Conservation (phyloP, 2,888 invertebrate genomes). For the Fragum sueziense region DNA sequence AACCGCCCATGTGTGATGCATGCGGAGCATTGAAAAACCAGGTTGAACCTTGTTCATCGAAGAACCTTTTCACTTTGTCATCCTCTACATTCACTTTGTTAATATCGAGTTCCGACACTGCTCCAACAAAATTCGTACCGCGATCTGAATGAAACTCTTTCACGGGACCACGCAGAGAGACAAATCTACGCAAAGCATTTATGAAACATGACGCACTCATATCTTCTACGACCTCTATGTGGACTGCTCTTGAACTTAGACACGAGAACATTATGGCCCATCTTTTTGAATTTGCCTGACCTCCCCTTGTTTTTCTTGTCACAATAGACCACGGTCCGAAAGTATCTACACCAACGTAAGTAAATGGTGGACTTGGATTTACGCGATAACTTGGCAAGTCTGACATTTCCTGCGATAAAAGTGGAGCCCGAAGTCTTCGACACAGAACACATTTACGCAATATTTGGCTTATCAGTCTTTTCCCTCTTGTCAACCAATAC, state of each 20-base stretch:
- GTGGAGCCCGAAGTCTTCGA: not conserved
- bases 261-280: not conserved
- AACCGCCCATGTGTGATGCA: not conserved
- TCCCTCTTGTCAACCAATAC: constrained; percentile 4
- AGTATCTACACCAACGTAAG: constrained; percentile 1
- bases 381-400: not conserved
- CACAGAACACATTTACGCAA: not conserved
- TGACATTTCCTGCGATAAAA: not conserved
- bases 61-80: not conserved
- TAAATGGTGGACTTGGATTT: not conserved
- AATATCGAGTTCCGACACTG: not conserved
- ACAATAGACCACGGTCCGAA: not conserved
- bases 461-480: not conserved
- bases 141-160: too few relatives aligned
- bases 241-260: not conserved
- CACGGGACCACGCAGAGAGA: too few relatives aligned
- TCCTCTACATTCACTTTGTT: not conserved
- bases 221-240: not conserved
- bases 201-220: not conserved
- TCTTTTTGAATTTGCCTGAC: not conserved
- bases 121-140: not conserved
- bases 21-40: not conserved
- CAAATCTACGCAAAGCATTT: not conserved
- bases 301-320: not conserved
- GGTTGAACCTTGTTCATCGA: not conserved